These are phyloP conservation scores for Cottoperca gobio DNA, from an alignment of 2,797 vertebrate species.

Conservation along the genomic window DNA sequence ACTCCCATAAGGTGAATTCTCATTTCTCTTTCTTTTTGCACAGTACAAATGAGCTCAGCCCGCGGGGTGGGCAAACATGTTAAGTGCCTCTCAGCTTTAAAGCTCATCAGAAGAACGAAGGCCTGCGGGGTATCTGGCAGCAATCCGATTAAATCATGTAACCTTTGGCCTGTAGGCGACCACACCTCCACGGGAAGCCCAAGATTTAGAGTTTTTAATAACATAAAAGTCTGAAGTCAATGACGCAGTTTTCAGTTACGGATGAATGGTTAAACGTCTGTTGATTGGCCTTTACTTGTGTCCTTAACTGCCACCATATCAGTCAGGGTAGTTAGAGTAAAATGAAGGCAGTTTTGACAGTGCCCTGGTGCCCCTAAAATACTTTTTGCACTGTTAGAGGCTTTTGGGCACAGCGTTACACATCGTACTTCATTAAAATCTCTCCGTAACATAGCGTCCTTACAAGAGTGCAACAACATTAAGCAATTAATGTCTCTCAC, in stretches of 20 bases:
- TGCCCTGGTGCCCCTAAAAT: constrained; percentile 35
- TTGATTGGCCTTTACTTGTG: constrained; percentile 32
- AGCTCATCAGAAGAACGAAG: constrained; percentile 66
- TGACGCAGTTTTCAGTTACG: constrained; percentile 43
- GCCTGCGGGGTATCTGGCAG: constrained; percentile 58
- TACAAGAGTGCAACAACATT: constrained; percentile 30
- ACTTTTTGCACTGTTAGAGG: constrained; percentile 41
- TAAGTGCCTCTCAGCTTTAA: constrained; percentile 71
- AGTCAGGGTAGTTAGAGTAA: constrained; percentile 31
- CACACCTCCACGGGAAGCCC: constrained; percentile 58
- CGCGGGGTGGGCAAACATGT: constrained; percentile 57
- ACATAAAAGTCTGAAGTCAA: constrained; percentile 61
- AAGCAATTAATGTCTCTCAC: constrained; percentile 32
- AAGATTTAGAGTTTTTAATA: constrained; percentile 64
- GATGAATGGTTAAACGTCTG: constrained; percentile 43
- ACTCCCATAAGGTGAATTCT: constrained; percentile 41
- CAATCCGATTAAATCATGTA: constrained; percentile 69
- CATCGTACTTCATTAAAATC: constrained; percentile 55
- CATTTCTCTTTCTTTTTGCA: constrained; percentile 29
- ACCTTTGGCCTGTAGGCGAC: constrained; percentile 66
- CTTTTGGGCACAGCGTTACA: constrained; percentile 43
- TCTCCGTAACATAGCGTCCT: constrained; percentile 22
- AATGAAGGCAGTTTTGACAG: constrained; percentile 58
- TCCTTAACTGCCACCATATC: constrained; percentile 36
- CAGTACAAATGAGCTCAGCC: constrained; percentile 51